Conservation (phyloP, 2,888 invertebrate genomes). For the Drosophila eohydei region DNA sequence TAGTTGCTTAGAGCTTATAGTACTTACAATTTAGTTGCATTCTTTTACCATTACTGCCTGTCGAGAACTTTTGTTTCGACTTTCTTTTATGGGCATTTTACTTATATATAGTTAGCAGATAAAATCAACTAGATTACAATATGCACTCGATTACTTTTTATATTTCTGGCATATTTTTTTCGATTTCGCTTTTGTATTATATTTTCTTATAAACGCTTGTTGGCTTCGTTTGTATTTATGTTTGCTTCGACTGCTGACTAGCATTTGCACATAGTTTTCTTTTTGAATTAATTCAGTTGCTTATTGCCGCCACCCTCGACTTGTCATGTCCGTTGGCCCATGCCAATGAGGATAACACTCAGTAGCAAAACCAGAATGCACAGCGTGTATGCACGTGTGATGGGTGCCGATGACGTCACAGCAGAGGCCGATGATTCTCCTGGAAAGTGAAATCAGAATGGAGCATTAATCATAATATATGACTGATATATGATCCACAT, state of each 20-base stretch:
- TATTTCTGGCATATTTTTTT: constrained; percentile 30
- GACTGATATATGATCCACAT: neutral
- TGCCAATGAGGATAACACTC: constrained; percentile 75
- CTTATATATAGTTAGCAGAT: constrained; percentile 55
- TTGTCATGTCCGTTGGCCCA: constrained; percentile 82
- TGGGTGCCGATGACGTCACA: constrained; percentile 84
- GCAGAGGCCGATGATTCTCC: constrained; percentile 85
- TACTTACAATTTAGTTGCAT: constrained; percentile 62
- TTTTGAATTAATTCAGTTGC: constrained; percentile 33
- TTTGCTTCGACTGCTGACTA: constrained; percentile 10
- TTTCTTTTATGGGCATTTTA: constrained; percentile 13
- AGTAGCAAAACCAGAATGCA: constrained; percentile 76
- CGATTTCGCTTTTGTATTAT: constrained; percentile 10
- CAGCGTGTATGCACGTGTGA: constrained; percentile 79
- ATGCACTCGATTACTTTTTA: constrained; percentile 59
- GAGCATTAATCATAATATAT: neutral
- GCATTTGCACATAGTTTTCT: constrained; percentile 26
- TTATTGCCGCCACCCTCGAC: constrained; percentile 46
- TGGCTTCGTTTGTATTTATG: constrained; percentile 49
- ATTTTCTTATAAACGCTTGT: constrained; percentile 31
- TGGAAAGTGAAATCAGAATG: constrained; percentile 29
- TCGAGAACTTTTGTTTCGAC: neutral
- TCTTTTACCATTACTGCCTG: constrained; percentile 13
- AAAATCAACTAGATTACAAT: constrained; percentile 78
- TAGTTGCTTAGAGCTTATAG: constrained; percentile 74